These are phyloP conservation scores for Neolamprologus modestus DNA, from an alignment of 2,113 vertebrate genomes.

Conservation along the genomic window DNA sequence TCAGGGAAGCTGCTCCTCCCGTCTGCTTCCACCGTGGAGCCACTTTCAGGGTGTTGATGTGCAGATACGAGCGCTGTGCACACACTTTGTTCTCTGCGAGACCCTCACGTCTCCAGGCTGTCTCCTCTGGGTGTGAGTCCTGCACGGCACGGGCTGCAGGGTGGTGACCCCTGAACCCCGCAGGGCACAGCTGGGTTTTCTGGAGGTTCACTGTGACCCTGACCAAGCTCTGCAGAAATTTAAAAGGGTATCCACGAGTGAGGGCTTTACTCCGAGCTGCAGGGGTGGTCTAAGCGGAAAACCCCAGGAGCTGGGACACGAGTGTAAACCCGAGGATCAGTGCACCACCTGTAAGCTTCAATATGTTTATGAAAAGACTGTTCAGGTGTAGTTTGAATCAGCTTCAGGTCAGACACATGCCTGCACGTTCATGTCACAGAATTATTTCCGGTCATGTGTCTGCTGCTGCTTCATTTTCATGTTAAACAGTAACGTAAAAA, in stretches of 20 bases:
- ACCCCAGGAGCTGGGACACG: not conserved
- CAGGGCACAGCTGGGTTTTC: not conserved
- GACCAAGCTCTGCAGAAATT: not conserved
- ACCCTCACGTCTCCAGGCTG: not conserved
- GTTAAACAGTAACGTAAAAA: not conserved
- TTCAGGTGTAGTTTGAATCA: not conserved
- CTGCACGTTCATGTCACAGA: not conserved
- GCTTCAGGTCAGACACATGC: not conserved
- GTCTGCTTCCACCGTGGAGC: not conserved
- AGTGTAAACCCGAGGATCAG: not conserved
- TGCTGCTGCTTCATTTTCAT: not conserved
- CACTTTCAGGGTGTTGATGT: not conserved
- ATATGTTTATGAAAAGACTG: not conserved
- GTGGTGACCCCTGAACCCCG: not conserved
- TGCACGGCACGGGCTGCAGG: not conserved
- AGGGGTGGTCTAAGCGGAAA: not conserved
- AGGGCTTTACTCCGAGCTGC: not conserved
- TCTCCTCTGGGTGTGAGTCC: not conserved
- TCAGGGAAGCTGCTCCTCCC: not conserved
- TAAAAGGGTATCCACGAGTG: not conserved
- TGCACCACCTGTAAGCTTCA: not conserved
- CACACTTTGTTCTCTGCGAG: not conserved
- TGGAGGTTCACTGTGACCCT: not conserved
- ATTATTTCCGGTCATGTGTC: not conserved
- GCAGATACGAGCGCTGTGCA: not conserved